phyloP scores from a whole-genome alignment of 2,113 vertebrate genomes.

The Sander lucioperca region DNA sequence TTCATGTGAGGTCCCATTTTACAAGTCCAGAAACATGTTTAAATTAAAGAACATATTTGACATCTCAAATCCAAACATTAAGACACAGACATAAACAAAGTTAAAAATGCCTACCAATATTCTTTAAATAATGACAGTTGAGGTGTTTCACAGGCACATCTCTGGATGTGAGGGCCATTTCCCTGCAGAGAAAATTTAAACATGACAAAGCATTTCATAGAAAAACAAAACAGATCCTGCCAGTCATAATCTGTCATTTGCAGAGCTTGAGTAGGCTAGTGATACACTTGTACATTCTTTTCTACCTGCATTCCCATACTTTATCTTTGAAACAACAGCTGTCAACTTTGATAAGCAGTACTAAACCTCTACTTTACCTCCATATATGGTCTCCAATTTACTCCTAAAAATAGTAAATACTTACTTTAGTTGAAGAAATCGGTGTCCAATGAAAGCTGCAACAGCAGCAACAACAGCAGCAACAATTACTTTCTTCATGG shows the following conservation, averaged over 20 bases:
- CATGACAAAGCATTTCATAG: background rate
- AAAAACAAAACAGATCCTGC: background rate
- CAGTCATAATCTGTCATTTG: background rate
- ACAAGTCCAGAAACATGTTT: background rate
- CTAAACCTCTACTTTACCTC: no score
- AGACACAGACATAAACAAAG: background rate
- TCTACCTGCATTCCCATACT: background rate
- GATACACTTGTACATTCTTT: no score
- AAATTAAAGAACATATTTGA: background rate
- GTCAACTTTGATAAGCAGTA: background rate
- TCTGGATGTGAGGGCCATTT: conserved; percentile 43
- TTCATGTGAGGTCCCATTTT: background rate
- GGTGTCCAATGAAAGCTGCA: conserved; percentile 37
- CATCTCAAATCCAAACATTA: background rate
- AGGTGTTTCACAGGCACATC: conserved; percentile 59
- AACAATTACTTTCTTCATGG: conserved; percentile 45
- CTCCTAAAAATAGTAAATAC: background rate
- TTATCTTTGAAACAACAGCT: background rate
- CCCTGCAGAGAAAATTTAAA: conserved; percentile 38
- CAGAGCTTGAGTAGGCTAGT: background rate
- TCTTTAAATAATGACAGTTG: conserved; percentile 52
- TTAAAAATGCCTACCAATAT: conserved; percentile 51
- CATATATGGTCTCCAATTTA: background rate
- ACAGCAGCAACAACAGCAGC: conserved; percentile 42
- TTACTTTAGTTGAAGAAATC: conserved; percentile 50